These are phyloP conservation scores for Tarsius wallacei DNA, from an alignment of 2,797 vertebrate species.

Conservation along the genomic window DNA sequence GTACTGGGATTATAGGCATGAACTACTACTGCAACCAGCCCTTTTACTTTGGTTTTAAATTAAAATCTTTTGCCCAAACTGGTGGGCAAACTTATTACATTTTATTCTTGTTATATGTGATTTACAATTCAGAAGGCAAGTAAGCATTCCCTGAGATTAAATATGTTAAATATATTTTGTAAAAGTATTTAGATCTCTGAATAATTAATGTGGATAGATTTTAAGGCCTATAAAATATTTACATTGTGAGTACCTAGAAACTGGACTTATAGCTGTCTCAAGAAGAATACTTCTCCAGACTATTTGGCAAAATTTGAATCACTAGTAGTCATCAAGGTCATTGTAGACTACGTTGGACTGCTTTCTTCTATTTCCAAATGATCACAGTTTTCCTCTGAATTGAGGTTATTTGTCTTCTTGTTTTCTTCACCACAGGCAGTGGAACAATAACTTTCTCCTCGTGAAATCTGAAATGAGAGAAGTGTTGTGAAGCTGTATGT, in stretches of 20 bases:
- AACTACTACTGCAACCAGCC: too few relatives aligned
- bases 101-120: constrained; percentile 51
- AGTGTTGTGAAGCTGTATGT: not conserved
- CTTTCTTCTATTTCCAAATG: not conserved
- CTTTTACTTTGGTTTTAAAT: constrained; percentile 23
- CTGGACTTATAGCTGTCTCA: not conserved
- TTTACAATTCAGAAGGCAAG: constrained; percentile 35
- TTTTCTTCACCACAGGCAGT: not conserved
- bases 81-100: not conserved
- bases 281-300: not conserved
- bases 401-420: not conserved
- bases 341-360: not conserved
- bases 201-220: constrained; percentile 50
- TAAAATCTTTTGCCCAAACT: not conserved
- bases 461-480: not conserved
- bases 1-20: too few relatives aligned
- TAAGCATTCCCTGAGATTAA: not conserved
- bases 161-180: constrained; percentile 32
- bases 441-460: not conserved
- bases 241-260: not conserved
- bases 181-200: constrained; percentile 37
- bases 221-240: constrained; percentile 53
- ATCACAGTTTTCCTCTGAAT: not conserved
- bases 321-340: not conserved
- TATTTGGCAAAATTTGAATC: not conserved